Evolutionary conservation across 1,140 invertebrate genomes (phyloP), one percentile per base, ranked within the genome.

Genomic region (Cephus cinctus): DNA sequence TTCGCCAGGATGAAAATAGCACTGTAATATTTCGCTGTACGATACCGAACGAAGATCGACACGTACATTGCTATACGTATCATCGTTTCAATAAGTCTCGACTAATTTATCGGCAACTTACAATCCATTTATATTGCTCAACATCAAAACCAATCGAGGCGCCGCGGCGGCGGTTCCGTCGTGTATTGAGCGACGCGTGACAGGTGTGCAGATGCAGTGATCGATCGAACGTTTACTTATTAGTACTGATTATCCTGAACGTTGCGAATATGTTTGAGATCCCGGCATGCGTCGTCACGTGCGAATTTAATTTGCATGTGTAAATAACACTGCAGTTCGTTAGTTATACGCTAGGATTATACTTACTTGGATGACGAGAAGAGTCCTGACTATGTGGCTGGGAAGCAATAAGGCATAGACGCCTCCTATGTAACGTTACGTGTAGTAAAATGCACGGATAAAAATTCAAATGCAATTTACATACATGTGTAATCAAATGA

Each of bases 391-490:
- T 25, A 21, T 18, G 27, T 43, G 32, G 16, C 35, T 34, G 19
- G 31, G 18, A 14, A 23, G 20, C 11, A 14, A 34, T 44, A 12
- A 39, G 41, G n/a, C n/a, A n/a, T n/a, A n/a, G n/a, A n/a, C n/a
- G n/a, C n/a, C n/a, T n/a, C n/a, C n/a, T n/a, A 38, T 43, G 32
- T 47, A 40, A 27, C 40, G 34, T 54, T 54, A 35, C 43, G 31
- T n/a, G 40, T 50, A 35, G 23, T 27, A 22, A 47, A 32, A 54
- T 50, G 43, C n/a, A n/a, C 31, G 40, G 21, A 16, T 38, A 39
- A 23, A 23, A 50, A 54, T 50, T 54, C 50, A 50, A 40, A 54
- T n/a, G 43, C 40, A 50, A 50, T 54, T 54, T 54, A 43, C 40
- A 43, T 43, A 36, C 8, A 34, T 34, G 43, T 35, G 36, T 50